These are phyloP conservation scores for Trichomycterus rosablanca DNA, from an alignment of 2,113 vertebrate genomes.

Conservation along the genomic window DNA sequence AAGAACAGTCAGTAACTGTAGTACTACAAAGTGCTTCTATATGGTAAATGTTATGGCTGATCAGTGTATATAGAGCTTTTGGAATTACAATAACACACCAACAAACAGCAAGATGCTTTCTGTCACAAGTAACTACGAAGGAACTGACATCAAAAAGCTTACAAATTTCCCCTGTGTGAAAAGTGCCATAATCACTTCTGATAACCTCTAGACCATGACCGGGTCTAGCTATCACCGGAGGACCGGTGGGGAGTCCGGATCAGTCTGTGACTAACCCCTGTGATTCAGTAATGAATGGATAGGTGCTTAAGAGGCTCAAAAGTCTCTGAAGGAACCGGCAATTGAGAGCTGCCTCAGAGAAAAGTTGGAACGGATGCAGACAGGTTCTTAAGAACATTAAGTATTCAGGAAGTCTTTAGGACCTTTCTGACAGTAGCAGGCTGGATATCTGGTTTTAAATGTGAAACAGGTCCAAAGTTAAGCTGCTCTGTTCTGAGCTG, in stretches of 20 bases:
- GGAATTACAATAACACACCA: too few species aligned
- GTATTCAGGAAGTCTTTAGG: slow-evolving; percentile 45
- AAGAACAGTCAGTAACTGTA: too few species aligned
- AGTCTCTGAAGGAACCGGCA: slow-evolving; percentile 25
- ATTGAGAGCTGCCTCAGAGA: slow-evolving; percentile 42
- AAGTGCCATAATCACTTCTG: slow-evolving; percentile 48
- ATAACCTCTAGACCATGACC: slow-evolving; percentile 41
- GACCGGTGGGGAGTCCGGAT: slow-evolving; percentile 14
- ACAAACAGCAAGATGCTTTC: too few species aligned
- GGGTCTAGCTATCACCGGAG: slow-evolving; percentile 36
- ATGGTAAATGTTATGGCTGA: too few species aligned
- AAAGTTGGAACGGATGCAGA: background rate
- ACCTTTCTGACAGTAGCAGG: slow-evolving; percentile 41
- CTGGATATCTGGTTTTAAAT: slow-evolving; percentile 43
- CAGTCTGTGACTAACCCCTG: slow-evolving; percentile 8
- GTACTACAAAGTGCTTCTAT: too few species aligned
- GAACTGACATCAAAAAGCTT: too few species aligned
- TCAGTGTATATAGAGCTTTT: too few species aligned
- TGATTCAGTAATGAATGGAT: slow-evolving; percentile 40
- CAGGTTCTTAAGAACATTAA: slow-evolving; percentile 50
- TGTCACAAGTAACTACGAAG: too few species aligned
- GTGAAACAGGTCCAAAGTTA: background rate
- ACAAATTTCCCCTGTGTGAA: too few species aligned
- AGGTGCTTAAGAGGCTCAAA: slow-evolving; percentile 63
- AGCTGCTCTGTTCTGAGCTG: background rate